Base-by-base conservation (phyloP, 2,113 vertebrate species). In the Channa maculata region DNA sequence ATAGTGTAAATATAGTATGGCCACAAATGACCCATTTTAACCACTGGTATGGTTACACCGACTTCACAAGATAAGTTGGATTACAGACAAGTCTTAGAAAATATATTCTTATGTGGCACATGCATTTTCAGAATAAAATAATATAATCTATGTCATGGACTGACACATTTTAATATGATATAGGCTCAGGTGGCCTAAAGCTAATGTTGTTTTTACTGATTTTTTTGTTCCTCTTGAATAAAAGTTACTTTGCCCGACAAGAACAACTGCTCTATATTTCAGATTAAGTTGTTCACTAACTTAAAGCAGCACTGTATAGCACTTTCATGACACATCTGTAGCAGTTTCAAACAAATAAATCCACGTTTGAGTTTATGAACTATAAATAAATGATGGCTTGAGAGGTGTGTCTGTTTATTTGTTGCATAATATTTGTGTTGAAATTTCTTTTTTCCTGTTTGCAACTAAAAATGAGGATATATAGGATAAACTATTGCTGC, bases 261-360 rank as follows among this genome's bases (percentile, higher is more conserved):
- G 5, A 75, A 34, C 24, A 39, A 52, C 34, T 58, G 15, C 13
- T 49, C 6, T 9, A 12, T 41, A 2, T 11, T 73, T 55, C 50
- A 37, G 37, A 50, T 60, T 12, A 65, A 58, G 24, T 65, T 1
- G 6, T 57, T 78, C 11, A 39, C 52, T 34, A 34, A 52, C 45
- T 58, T 60, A 48, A 68, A 78, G 41, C n/a, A 69, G 79, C 79
- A 77, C 80, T 80, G 49, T 73, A 67, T 71, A 41, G 46, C 80
- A 84, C 78, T 82, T 83, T 87, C 8, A 63, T 53, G 52, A 69
- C 15, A 64, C 11, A 70, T 64, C 71, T 69, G 52, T 41, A 15
- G 9, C 46, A 2, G 24, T 37, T 68, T 39, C 7, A 0, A 53
- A 70, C 50, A 73, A 50, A 1, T 8, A 39, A 75, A 71, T 48